Evolutionary conservation across 2,797 vertebrate genomes (phyloP).

Genomic region (Platyrinchus mystaceus): DNA sequence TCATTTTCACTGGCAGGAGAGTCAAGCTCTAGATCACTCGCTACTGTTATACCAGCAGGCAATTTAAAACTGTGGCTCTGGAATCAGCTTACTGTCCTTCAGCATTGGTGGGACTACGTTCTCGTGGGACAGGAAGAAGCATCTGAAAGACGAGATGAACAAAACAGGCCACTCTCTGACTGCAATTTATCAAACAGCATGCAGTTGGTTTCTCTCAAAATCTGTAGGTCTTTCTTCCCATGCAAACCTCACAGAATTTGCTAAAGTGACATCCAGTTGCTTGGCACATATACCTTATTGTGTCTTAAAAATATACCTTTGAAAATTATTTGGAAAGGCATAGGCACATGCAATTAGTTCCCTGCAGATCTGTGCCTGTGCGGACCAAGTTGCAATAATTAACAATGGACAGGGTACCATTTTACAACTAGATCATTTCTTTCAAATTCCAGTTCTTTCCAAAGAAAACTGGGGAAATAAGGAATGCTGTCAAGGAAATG

Average conservation of each 20-base stretch:
- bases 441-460: constrained; percentile 24
- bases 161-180: neutral
- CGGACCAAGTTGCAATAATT: neutral
- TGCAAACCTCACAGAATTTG: neutral
- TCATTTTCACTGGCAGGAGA: neutral
- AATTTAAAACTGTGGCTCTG: neutral
- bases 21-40: neutral
- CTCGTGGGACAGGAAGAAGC: neutral
- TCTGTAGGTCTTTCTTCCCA: neutral
- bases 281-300: neutral
- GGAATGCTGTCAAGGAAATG: neutral
- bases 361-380: neutral
- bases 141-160: neutral
- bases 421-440: neutral
- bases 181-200: neutral
- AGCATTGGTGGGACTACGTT: neutral
- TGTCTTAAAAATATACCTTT: neutral
- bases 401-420: neutral
- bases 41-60: neutral
- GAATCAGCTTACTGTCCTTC: neutral
- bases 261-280: neutral
- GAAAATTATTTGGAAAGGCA: neutral
- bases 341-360: neutral
- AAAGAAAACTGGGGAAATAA: neutral
- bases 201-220: neutral